phyloP scores from a whole-genome alignment of 2,797 vertebrate genomes.

The Ctenochaetus hawaiiensis region DNA sequence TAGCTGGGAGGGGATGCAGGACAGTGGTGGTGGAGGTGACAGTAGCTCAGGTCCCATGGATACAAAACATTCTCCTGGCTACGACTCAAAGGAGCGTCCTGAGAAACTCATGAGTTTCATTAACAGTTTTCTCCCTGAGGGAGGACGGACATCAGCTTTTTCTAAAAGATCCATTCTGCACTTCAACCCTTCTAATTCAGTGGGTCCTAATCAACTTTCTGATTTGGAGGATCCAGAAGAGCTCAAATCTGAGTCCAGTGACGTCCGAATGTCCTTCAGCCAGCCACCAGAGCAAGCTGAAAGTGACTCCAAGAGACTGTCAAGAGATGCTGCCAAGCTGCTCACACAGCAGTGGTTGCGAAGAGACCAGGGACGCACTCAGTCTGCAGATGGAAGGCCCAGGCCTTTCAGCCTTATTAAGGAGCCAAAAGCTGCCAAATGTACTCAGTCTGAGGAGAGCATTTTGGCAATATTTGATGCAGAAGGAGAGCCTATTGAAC shows the following conservation, averaged over 20 bases:
- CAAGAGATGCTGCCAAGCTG: constrained; percentile 75
- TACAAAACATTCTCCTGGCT: constrained; percentile 66
- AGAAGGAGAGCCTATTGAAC: constrained; percentile 89
- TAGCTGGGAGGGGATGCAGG: constrained; percentile 86
- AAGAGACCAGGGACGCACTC: constrained; percentile 78
- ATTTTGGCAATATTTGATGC: constrained; percentile 88
- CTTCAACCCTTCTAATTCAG: constrained; percentile 61
- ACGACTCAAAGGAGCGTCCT: constrained; percentile 87
- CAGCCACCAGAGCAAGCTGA: constrained; percentile 76
- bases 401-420: constrained; percentile 86
- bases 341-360: constrained; percentile 72
- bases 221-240: constrained; percentile 88
- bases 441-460: constrained; percentile 90
- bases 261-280: constrained; percentile 78
- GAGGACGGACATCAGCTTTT: constrained; percentile 77
- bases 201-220: constrained; percentile 80
- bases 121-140: constrained; percentile 84
- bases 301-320: constrained; percentile 77
- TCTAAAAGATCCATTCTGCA: constrained; percentile 73
- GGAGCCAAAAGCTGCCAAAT: constrained; percentile 83
- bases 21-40: constrained; percentile 61
- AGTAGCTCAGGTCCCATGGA: constrained; percentile 57
- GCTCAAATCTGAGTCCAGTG: constrained; percentile 83
- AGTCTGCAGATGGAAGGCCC: constrained; percentile 83
- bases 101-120: constrained; percentile 89